phyloP scores from a whole-genome alignment of 1,140 invertebrate genomes.

The Trachymyrmex cornetzi region DNA sequence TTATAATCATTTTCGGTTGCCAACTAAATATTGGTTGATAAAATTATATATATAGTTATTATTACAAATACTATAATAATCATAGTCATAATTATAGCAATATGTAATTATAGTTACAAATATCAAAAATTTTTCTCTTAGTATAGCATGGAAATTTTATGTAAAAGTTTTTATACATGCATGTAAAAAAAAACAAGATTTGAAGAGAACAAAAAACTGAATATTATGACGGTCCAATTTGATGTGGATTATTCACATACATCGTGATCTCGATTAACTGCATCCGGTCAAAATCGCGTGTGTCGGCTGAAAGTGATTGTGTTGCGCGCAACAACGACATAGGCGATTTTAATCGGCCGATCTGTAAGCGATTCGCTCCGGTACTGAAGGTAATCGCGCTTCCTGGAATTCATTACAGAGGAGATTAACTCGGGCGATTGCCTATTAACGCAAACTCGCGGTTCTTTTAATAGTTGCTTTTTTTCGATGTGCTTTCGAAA shows the following conservation, averaged over 20 bases:
- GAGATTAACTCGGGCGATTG: neutral
- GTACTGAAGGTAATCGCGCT: conserved; percentile 12
- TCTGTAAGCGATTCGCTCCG: neutral
- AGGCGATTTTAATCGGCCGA: conserved; percentile 1
- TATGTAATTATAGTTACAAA: no score
- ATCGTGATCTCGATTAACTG: conserved; percentile 53
- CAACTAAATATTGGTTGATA: no score
- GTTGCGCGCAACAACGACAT: neutral
- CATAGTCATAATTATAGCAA: no score
- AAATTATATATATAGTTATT: no score
- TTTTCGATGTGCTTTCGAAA: neutral
- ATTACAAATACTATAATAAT: no score
- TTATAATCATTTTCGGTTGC: no score
- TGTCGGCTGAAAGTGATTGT: neutral
- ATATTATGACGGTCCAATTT: neutral
- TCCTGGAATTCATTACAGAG: conserved; percentile 30
- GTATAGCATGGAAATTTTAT: no score
- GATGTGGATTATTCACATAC: neutral
- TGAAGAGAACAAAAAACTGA: neutral
- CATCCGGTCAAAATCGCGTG: conserved; percentile 32
- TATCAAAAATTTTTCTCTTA: no score
- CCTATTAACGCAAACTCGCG: neutral
- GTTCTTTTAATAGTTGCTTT: neutral
- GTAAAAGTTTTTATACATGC: no score
- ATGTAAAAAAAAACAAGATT: neutral